Evolutionary conservation across 2,888 invertebrate genomes (phyloP).

Genomic region (Tachina fera): DNA sequence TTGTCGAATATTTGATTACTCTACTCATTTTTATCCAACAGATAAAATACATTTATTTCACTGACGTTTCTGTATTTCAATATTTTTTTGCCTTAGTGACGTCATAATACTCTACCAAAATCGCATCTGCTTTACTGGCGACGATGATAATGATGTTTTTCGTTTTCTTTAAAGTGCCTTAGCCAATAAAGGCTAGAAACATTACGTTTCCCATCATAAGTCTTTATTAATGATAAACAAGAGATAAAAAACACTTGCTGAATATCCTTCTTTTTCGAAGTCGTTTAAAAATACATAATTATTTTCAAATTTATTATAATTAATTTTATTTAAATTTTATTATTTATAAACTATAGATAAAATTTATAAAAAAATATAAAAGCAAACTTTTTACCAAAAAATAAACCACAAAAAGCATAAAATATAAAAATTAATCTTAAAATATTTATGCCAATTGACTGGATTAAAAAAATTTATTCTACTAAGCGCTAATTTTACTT

Average conservation of each 20-base stretch:
- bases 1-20: too few relatives aligned
- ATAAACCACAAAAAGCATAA: background rate
- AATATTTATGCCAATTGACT: conserved; percentile 16
- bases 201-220: conserved; percentile 45
- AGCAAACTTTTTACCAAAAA: background rate
- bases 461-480: background rate
- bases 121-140: conserved; percentile 1
- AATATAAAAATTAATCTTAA: background rate
- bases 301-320: conserved; percentile 8
- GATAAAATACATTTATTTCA: conserved; percentile 19
- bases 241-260: conserved; percentile 63
- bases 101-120: conserved; percentile 19
- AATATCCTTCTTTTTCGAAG: background rate
- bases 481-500: background rate
- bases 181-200: conserved; percentile 25
- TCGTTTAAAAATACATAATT: background rate
- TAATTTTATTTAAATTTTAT: background rate
- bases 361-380: background rate
- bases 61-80: conserved; percentile 50
- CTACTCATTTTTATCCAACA: background rate
- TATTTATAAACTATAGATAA: background rate
- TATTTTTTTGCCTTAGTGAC: conserved; percentile 47
- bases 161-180: conserved; percentile 4
- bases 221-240: conserved; percentile 17
- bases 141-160: conserved; percentile 26